phyloP scores from a whole-genome alignment of 2,113 vertebrate genomes.

The Gadus chalcogrammus region DNA sequence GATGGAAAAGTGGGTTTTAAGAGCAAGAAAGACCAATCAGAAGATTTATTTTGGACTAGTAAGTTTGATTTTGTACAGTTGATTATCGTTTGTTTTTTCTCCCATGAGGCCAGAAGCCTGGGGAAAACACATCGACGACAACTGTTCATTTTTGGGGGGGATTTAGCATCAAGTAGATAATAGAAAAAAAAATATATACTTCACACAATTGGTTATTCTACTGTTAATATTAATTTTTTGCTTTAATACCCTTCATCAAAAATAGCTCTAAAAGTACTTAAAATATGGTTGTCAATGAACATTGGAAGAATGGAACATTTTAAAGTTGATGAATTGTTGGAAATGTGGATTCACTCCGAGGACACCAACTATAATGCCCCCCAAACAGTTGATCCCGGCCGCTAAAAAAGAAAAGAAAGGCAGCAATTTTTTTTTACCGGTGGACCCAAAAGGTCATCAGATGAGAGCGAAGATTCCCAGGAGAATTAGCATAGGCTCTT shows the following conservation, averaged over 20 bases:
- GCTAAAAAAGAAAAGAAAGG: slow-evolving; percentile 28
- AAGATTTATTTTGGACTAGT: slow-evolving; percentile 15
- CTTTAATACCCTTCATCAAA: slow-evolving; percentile 46
- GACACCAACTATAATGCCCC: slow-evolving; percentile 3
- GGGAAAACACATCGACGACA: neutral
- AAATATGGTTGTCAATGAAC: slow-evolving; percentile 36
- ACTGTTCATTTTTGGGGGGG: slow-evolving; percentile 18
- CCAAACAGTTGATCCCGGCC: slow-evolving; percentile 35
- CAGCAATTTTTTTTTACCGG: slow-evolving; percentile 46
- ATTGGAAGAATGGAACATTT: slow-evolving; percentile 33
- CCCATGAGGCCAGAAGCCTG: neutral
- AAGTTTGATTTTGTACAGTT: slow-evolving; percentile 34
- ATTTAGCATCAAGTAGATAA: slow-evolving; percentile 14
- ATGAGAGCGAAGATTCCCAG: slow-evolving; percentile 9
- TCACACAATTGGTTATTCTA: slow-evolving; percentile 8
- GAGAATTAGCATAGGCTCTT: slow-evolving; percentile 45
- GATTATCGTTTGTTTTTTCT: slow-evolving; percentile 16
- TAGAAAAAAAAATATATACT: slow-evolving; percentile 22
- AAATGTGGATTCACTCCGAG: slow-evolving; percentile 24
- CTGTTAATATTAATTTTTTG: slow-evolving; percentile 22
- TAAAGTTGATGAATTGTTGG: neutral
- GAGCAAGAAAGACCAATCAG: slow-evolving; percentile 36
- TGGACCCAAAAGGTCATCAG: slow-evolving; percentile 39
- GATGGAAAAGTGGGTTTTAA: slow-evolving; percentile 23
- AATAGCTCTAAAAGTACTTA: slow-evolving; percentile 41